phyloP scores from a whole-genome alignment of 2,797 vertebrate genomes.

The Dipus sagitta region DNA sequence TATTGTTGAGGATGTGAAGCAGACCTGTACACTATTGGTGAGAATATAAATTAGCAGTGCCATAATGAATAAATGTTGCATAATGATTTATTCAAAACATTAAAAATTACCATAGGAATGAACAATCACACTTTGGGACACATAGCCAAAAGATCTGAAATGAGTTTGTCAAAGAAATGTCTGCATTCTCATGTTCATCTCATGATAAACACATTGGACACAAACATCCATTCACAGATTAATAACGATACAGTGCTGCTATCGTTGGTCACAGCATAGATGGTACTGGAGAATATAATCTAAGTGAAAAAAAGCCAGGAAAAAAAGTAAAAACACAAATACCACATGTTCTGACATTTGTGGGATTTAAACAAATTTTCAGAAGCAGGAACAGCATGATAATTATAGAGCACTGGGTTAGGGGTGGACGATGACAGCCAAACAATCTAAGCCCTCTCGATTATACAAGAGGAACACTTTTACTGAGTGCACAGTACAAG shows the following conservation, averaged over 20 bases:
- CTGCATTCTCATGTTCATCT: background rate
- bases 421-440: background rate
- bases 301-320: too few species aligned
- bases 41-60: background rate
- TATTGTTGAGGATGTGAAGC: background rate
- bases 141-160: background rate
- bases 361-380: background rate
- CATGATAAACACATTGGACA: too few species aligned
- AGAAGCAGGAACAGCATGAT: background rate
- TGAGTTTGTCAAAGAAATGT: background rate
- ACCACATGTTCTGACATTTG: background rate
- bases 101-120: background rate
- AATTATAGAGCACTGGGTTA: background rate
- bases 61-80: background rate
- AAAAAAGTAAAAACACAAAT: background rate
- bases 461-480: background rate
- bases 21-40: background rate
- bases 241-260: too few species aligned
- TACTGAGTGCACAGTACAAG: background rate
- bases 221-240: too few species aligned
- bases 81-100: background rate
- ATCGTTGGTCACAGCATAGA: background rate
- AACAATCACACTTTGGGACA: background rate
- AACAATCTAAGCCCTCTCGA: background rate
- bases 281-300: background rate